Evolutionary conservation across 2,797 vertebrate genomes (phyloP), one percentile per base, ranked within the genome.

Genomic region (Karalla daura): DNA sequence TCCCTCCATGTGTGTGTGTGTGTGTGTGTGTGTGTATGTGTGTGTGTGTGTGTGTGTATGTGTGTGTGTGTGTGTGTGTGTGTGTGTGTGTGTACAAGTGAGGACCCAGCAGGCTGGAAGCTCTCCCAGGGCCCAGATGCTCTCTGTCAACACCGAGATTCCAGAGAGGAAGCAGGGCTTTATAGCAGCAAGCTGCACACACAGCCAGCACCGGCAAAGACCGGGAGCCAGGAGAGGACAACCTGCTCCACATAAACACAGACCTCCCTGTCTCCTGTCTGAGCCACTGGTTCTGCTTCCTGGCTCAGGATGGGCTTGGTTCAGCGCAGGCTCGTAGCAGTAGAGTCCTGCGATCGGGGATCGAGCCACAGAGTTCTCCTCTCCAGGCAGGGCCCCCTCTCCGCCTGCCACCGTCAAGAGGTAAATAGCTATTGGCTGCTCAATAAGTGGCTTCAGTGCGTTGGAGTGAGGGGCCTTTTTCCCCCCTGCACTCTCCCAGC

Each of bases 401-500:
- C 69, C 28, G 84, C 86, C 89, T 88, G 85, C 91, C 89, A 89
- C 86, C 88, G 74, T 94, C 91, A 87, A 91, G 89, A 92, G 88
- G 88, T 94, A 98, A 98, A 98, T 97, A 97, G 95, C 95, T 98
- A 97, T 97, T 97, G 97, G 97, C 96, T 98, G 96, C 95, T 97
- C 96, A 96, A 97, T 98, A 97, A 98, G 96, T 95, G 95, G 95
- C 94, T 94, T 94, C 81, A 94, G 92, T 90, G 95, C 95, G 94
- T 88, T 94, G 93, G 95, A 96, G 95, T 95, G 94, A 95, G 89
- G 89, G 89, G 91, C 86, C 93, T 92, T 93, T 49, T 86, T 85
- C 61, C 89, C 89, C 92, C 93, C 92, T n/a, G 86, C 89, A 89
- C 91, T 94, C 94, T 94, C 93, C 91, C 84, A 63, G 89, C 94